phyloP scores from a whole-genome alignment of 1,140 invertebrate species.

The Apolygus lucorum region DNA sequence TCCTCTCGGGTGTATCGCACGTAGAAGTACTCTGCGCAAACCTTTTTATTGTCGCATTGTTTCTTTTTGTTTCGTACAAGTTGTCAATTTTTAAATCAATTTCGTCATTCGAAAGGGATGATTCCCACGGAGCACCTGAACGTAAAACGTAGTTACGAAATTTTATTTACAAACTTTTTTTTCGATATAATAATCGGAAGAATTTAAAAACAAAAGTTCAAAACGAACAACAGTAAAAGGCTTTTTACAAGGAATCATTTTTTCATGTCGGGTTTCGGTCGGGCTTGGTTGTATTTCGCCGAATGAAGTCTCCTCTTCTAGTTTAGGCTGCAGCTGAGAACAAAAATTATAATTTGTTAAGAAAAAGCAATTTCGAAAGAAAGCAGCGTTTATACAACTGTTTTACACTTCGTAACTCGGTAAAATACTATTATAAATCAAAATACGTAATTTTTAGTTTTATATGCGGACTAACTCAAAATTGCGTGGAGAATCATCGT shows the following conservation, averaged over 20 bases:
- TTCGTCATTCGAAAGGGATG: too few relatives aligned
- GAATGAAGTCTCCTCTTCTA: background rate
- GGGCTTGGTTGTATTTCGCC: background rate
- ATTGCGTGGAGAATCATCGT: too few relatives aligned
- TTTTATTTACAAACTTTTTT: conserved; percentile 7
- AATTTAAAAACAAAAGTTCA: background rate
- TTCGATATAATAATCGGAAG: background rate
- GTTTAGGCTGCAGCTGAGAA: conserved; percentile 2
- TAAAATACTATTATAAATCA: too few relatives aligned
- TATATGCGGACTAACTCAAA: too few relatives aligned
- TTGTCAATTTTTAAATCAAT: background rate
- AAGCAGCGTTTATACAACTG: too few relatives aligned
- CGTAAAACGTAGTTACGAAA: background rate
- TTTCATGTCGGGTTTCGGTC: background rate
- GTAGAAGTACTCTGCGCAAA: background rate
- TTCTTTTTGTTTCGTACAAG: background rate
- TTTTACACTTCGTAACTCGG: too few relatives aligned
- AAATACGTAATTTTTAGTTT: too few relatives aligned
- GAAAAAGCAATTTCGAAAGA: too few relatives aligned
- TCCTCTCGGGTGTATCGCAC: too few relatives aligned
- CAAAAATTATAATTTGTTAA: background rate
- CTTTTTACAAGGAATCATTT: conserved; percentile 11
- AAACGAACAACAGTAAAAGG: background rate
- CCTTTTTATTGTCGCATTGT: background rate
- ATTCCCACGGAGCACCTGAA: too few relatives aligned